Percentiles rank a stretch among this genome's conserved stretches.
phyloP scores from a whole-genome alignment of 2,888 invertebrate genomes.

The Dicyrtomina minuta region DNA sequence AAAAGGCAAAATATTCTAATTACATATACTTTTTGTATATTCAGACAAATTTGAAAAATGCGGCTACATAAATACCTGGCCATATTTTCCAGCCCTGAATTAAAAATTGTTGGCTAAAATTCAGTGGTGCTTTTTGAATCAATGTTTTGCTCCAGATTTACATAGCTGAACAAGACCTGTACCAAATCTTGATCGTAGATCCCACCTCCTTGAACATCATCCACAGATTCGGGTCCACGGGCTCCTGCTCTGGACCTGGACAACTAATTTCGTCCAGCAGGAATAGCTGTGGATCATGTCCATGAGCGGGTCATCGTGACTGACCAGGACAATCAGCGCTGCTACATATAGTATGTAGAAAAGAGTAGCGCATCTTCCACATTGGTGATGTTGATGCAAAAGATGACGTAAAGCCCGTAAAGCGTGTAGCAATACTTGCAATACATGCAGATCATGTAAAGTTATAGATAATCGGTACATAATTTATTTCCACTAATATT shows the following conservation, averaged over 20 bases:
- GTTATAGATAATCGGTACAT: no score
- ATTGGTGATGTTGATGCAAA: no score
- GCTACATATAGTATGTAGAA: slow-evolving; percentile 53
- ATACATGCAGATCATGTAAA: no score
- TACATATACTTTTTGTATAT: no score
- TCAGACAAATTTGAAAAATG: no score
- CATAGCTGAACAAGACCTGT: slow-evolving; percentile 35
- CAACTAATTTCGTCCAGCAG: slow-evolving; percentile 39
- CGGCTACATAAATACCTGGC: no score
- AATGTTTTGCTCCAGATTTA: slow-evolving; percentile 30
- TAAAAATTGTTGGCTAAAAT: no score
- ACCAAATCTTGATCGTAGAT: slow-evolving; percentile 34
- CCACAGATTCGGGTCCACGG: slow-evolving; percentile 31
- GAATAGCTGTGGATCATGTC: slow-evolving; percentile 36
- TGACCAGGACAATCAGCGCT: slow-evolving; percentile 35
- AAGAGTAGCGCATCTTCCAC: slow-evolving; percentile 75
- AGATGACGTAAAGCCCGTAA: no score
- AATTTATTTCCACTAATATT: no score
- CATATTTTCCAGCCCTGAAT: no score
- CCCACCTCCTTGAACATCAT: slow-evolving; percentile 33
- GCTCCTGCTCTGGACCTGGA: neutral
- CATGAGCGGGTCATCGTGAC: slow-evolving; percentile 20
- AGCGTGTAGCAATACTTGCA: no score
- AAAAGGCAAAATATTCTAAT: no score
- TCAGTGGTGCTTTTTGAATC: neutral